Evolutionary conservation across 2,888 invertebrate species (phyloP), one percentile per base, ranked within the genome.

Genomic region (Melieria picta): DNA sequence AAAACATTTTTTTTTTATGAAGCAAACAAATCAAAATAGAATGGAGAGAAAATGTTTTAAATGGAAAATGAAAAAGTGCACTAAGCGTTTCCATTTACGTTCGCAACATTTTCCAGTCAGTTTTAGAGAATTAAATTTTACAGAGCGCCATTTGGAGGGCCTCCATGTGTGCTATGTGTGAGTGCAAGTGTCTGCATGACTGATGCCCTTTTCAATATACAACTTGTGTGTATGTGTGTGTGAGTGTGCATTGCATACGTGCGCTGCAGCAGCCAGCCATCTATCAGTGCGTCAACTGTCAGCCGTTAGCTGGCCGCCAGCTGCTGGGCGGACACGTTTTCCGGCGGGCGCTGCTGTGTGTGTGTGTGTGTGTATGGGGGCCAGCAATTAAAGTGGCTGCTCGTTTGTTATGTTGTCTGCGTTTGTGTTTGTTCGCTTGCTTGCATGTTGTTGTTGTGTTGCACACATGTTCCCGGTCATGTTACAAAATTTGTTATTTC

Each of bases 401-500:
- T 30, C 30, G 30, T 48, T 66, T 66, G 66, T 48, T 58, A 11
- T 42, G 66, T 66, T 66, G 11, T 42, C 11, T 65, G 65, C 13
- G 7, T 11, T 56, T 64, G 9, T 52, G 42, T 42, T 42, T 52
- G 4, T 43, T 42, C 13, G 30, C 52, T 50, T 64, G n/a, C 55
- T 43, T 13, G 5, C 3, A 13, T 58, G 57, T 48, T 43, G 58
- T 42, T 13, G 43, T 50, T 50, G 60, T 58, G 60, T 43, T 58
- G 50, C 9, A 13, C 60, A 58, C 66, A 66, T 66, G 66, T 58
- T 68, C 45, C 48, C 55, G 61, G 68, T 68, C 68, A 68, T 68
- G 61, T 61, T 61, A 50, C 55, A 61, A 9, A 13, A 61, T 68
- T 48, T 52, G 50, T 46, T 61, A 50, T 60, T 63, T 47, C 30